phyloP scores from a whole-genome alignment of 53 echinoderm and acorn worm genomes.

The Holothuria leucospilota region DNA sequence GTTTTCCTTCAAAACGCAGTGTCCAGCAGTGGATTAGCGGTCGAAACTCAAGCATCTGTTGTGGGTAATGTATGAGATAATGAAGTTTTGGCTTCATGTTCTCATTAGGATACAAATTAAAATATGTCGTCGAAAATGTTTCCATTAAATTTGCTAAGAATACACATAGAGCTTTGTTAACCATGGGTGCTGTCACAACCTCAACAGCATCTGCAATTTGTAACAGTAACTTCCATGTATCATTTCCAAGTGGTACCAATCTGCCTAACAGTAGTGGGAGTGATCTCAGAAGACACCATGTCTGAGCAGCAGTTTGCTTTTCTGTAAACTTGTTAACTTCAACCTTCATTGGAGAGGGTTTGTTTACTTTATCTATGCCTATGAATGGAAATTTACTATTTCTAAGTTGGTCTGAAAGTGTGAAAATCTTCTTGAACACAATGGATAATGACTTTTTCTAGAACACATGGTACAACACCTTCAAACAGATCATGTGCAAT shows the following conservation, averaged over 20 bases:
- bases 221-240: slow-evolving; percentile 2
- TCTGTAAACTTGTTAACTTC: slow-evolving; percentile 46
- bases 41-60: slow-evolving; percentile 48
- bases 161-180: neutral
- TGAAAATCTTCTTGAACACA: slow-evolving; percentile 53
- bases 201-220: slow-evolving; percentile 25
- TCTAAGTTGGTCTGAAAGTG: slow-evolving; percentile 43
- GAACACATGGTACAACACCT: slow-evolving; percentile 33
- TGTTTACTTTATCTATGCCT: slow-evolving; percentile 30
- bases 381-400: slow-evolving; percentile 27
- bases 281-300: slow-evolving; percentile 61
- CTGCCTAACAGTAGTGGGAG: slow-evolving; percentile 70
- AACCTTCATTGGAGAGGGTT: slow-evolving; percentile 32
- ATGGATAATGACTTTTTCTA: neutral
- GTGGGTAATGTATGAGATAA: slow-evolving; percentile 56
- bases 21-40: slow-evolving; percentile 51
- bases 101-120: neutral
- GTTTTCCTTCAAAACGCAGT: slow-evolving; percentile 58
- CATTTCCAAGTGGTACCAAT: slow-evolving; percentile 24
- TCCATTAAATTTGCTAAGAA: slow-evolving; percentile 14
- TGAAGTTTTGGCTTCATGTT: slow-evolving; percentile 61
- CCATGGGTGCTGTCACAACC: neutral
- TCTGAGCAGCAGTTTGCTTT: slow-evolving; percentile 63
- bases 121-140: neutral
- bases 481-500: slow-evolving; percentile 48